Conservation (phyloP, 2,113 vertebrate genomes). For the Antigone vipio region DNA sequence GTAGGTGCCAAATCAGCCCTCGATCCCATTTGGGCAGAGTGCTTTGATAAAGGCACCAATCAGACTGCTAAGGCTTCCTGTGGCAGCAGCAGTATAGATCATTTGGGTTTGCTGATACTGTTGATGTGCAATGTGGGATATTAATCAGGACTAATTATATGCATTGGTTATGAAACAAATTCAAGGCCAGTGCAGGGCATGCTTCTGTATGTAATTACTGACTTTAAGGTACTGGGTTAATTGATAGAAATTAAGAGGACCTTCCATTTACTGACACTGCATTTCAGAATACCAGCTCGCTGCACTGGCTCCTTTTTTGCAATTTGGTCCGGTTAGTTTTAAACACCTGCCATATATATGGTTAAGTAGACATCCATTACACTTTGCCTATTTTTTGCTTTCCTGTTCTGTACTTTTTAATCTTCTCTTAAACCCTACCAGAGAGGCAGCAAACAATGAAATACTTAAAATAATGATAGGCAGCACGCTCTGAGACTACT, state of each 20-base stretch:
- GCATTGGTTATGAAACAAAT: conserved; percentile 74
- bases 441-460: neutral
- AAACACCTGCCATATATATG: neutral
- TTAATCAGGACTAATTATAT: conserved; percentile 93
- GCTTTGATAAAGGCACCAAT: conserved; percentile 72
- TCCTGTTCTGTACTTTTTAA: neutral
- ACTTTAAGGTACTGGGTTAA: conserved; percentile 74
- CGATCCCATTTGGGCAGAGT: conserved; percentile 65
- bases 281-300: conserved; percentile 44
- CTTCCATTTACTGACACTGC: conserved; percentile 54
- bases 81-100: conserved; percentile 64
- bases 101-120: conserved; percentile 80
- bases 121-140: conserved; percentile 84
- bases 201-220: conserved; percentile 75
- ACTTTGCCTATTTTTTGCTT: neutral
- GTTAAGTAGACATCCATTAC: neutral
- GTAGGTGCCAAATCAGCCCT: conserved; percentile 75
- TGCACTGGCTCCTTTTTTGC: neutral
- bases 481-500: neutral
- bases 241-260: conserved; percentile 70
- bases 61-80: conserved; percentile 66
- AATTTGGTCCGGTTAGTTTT: neutral
- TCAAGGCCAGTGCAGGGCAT: conserved; percentile 70
- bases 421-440: neutral
- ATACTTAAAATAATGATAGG: neutral